Conservation (phyloP, 2,113 vertebrate species). For the Protomyctophum bolini region DNA sequence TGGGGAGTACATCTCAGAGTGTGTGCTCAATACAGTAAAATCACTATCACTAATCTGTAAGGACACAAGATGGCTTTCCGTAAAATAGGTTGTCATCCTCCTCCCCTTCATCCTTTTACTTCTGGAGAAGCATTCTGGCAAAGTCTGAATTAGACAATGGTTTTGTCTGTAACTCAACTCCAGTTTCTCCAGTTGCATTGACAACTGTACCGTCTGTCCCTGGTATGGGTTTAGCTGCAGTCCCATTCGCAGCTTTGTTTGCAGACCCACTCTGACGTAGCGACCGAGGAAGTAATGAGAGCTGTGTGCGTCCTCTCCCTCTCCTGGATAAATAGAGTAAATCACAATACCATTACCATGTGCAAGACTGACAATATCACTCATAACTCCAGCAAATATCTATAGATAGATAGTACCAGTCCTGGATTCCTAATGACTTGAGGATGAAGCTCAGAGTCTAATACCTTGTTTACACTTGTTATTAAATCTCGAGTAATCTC, state of each 20-base stretch:
- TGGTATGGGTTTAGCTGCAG: slow-evolving; percentile 55
- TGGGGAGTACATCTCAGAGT: too few relatives aligned
- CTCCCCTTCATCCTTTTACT: slow-evolving; percentile 73
- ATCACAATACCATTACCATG: background rate
- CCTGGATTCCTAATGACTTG: too few relatives aligned
- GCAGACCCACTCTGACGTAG: slow-evolving; percentile 76
- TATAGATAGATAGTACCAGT: too few relatives aligned
- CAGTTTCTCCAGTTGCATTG: slow-evolving; percentile 31
- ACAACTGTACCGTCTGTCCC: slow-evolving; percentile 13
- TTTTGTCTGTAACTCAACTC: slow-evolving; percentile 69
- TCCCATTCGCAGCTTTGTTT: slow-evolving; percentile 87
- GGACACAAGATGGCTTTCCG: slow-evolving; percentile 84
- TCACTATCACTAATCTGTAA: slow-evolving; percentile 67
- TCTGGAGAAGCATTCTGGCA: slow-evolving; percentile 91
- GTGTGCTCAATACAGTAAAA: slow-evolving; percentile 35
- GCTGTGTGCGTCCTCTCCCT: slow-evolving; percentile 92
- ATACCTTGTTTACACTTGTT: too few relatives aligned
- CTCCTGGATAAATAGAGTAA: slow-evolving; percentile 74
- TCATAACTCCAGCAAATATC: too few relatives aligned
- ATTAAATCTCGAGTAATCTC: too few relatives aligned
- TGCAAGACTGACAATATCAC: too few relatives aligned
- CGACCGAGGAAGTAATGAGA: slow-evolving; percentile 89
- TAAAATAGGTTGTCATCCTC: slow-evolving; percentile 68
- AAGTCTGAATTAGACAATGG: slow-evolving; percentile 96
- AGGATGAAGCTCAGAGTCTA: too few relatives aligned